A percentile compares a stretch with the other conserved stretches of the same genome.
Conservation (phyloP, 2,888 invertebrate species). For the Thecocarcelia acutangulata region DNA sequence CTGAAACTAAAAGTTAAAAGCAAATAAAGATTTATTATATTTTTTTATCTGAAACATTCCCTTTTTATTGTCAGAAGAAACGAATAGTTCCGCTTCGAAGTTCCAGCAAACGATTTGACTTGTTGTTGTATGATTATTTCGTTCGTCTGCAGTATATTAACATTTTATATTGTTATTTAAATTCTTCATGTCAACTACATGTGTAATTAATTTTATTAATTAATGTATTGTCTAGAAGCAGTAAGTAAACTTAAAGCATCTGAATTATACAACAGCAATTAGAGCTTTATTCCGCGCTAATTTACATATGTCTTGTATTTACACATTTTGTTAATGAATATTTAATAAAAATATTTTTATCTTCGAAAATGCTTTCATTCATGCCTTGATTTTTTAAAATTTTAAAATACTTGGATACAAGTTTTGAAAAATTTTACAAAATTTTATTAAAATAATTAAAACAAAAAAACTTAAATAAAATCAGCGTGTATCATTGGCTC, state of each 20-base stretch:
- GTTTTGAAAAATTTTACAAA: neutral
- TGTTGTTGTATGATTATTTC: no score
- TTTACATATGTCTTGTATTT: conserved; percentile 15
- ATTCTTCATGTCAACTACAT: conserved; percentile 11
- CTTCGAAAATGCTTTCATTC: conserved; percentile 13
- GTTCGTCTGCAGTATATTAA: no score
- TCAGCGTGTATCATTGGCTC: conserved; percentile 51
- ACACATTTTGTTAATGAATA: conserved; percentile 38
- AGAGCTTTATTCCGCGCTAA: conserved; percentile 36
- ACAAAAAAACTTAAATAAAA: conserved; percentile 1
- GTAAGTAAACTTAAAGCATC: neutral
- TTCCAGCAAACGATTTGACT: no score
- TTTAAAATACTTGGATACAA: no score
- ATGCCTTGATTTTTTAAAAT: neutral
- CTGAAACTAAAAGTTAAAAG: no score
- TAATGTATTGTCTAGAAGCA: conserved; percentile 16
- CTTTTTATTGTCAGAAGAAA: no score
- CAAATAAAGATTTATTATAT: no score
- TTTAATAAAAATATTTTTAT: conserved; percentile 11
- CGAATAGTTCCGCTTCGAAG: no score
- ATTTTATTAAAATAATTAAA: neutral
- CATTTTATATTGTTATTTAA: no score
- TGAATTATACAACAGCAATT: conserved; percentile 5
- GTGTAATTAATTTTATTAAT: conserved; percentile 13
- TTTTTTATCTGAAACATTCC: no score